Evolutionary conservation across 1,140 invertebrate species (phyloP).

Genomic region (Hetaerina americana): DNA sequence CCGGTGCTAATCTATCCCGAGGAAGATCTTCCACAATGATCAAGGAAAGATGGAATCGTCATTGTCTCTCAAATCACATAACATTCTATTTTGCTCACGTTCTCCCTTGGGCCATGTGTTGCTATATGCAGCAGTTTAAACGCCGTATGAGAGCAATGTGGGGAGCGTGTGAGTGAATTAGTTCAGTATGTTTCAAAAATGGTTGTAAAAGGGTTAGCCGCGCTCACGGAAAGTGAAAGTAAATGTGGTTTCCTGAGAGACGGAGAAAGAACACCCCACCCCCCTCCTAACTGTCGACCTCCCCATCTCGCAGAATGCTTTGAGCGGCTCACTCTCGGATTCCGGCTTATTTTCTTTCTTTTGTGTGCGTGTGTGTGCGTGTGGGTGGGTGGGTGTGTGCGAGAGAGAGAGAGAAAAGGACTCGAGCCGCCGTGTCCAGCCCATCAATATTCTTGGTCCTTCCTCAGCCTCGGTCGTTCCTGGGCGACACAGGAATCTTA

Average conservation of each 20-base stretch:
- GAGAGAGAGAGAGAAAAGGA: neutral
- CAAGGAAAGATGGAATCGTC: no score
- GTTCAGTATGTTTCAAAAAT: neutral
- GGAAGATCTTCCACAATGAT: no score
- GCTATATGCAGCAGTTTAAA: neutral
- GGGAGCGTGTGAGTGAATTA: neutral
- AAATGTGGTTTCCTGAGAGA: neutral
- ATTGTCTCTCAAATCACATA: no score
- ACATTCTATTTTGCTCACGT: neutral
- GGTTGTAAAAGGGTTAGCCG: neutral
- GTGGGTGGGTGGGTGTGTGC: no score
- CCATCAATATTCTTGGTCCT: neutral
- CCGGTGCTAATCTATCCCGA: no score
- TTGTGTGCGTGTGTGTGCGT: no score
- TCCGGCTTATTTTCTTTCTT: neutral
- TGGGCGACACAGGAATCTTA: neutral
- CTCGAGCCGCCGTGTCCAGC: neutral
- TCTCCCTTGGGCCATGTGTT: neutral
- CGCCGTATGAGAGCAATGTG: neutral
- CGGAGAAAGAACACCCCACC: neutral
- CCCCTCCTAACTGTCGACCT: no score
- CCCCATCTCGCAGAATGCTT: no score
- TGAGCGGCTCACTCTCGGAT: neutral
- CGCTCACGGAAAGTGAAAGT: neutral
- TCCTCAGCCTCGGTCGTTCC: neutral